A percentile compares a stretch with the other conserved stretches of the same genome.
Conservation (phyloP, 2,113 vertebrate species). For the Amblyornis subalaris region DNA sequence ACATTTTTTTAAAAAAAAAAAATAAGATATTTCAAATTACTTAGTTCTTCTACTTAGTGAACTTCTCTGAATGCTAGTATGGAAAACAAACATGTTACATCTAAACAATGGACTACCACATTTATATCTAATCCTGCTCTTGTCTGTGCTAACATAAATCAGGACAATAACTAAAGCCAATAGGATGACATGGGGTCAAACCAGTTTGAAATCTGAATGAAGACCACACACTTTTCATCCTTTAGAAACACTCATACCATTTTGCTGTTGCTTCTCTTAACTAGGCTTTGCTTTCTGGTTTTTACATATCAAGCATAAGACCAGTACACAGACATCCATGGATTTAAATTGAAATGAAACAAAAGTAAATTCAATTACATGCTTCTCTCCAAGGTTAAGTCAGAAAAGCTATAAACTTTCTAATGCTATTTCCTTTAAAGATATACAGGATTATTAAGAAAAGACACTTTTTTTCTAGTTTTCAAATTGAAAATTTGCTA, state of each 20-base stretch:
- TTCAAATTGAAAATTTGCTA: neutral
- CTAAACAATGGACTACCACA: slow-evolving; percentile 19
- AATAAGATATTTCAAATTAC: neutral
- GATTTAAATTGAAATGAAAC: neutral
- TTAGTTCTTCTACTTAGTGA: neutral
- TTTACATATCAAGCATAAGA: neutral
- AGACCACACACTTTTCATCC: slow-evolving; percentile 46
- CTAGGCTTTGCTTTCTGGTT: neutral
- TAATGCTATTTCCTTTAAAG: neutral
- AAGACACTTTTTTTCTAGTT: neutral
- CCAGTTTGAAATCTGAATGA: slow-evolving; percentile 54
- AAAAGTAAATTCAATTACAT: neutral
- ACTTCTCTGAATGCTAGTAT: neutral
- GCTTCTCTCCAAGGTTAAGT: neutral
- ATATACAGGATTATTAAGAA: neutral
- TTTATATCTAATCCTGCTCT: slow-evolving; percentile 41
- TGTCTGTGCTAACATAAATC: slow-evolving; percentile 45
- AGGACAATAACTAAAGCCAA: slow-evolving; percentile 57
- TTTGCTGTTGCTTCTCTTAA: slow-evolving; percentile 19
- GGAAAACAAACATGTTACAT: neutral
- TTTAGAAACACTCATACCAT: slow-evolving; percentile 15
- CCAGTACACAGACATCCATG: neutral
- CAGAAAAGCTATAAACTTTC: neutral
- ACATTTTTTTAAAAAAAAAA: neutral
- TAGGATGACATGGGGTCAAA: slow-evolving; percentile 53